Base-by-base conservation (phyloP, 2,113 vertebrate genomes). In the Dinomys branickii region DNA sequence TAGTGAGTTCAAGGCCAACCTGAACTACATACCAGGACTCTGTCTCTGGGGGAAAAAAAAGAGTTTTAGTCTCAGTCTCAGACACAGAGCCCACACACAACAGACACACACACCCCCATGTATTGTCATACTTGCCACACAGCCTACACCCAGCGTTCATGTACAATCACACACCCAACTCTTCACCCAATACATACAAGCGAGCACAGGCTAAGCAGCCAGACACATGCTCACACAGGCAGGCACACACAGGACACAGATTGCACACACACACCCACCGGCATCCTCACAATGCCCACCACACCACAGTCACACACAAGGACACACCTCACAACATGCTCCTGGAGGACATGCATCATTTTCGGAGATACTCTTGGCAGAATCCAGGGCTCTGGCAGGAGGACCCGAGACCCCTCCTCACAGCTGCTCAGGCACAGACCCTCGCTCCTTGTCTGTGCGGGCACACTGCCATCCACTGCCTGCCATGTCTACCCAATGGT, bases 401-500 rank as follows among this genome's bases (percentile, higher is more conserved):
- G 52, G 71, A 26, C 3, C 0, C 4, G 28, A 35, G 61, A 59
- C 1, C 9, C 22, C 20, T 12, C 58, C 75, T n/a, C 85, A 1
- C 0, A 8, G 3, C 56, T 56, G 9, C 84, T 20, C 2, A n/a
- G 75, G 50, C 50, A 0, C 6, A 47, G 69, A 59, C 22, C 85
- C 78, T 59, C 17, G 1, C n/a, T 47, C 69, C 59, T 0, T 4
- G n/a, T 52, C 73, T n/a, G 3, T 11, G 2, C 0, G 0, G 13
- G 2, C 2, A 4, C 19, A 0, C 8, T 7, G 10, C 19, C 58
- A 35, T 9, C 65, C 61, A 12, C 14, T 7, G 16, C 33, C 54
- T n/a, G 78, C 41, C 0, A 0, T 0, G 11, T 3, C 30, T 35
- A 0, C 56, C 13, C 58, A 0, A 5, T 2, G 10, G 22, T 30